These are phyloP conservation scores for Rhyacophila brunnea DNA, from an alignment of 1,140 invertebrate species.

Conservation along the genomic window DNA sequence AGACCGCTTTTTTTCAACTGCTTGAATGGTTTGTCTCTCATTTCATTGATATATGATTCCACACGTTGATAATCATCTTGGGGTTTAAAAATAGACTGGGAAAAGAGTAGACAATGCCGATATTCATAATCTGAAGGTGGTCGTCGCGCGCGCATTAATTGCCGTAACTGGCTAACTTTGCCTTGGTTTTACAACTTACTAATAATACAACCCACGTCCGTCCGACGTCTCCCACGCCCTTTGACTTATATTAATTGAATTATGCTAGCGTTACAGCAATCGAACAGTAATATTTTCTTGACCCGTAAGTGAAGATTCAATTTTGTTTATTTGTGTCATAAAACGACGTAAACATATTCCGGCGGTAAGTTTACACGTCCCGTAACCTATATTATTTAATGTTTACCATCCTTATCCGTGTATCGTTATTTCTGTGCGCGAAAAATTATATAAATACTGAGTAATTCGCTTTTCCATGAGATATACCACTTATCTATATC, in stretches of 20 bases:
- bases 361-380: conserved; percentile 10
- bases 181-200: conserved; percentile 10
- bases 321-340: conserved; percentile 22
- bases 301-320: neutral
- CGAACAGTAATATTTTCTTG: conserved; percentile 4
- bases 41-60: neutral
- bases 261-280: conserved; percentile 9
- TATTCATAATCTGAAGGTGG: conserved; percentile 5
- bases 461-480: too few species aligned
- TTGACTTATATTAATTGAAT: conserved; percentile 19
- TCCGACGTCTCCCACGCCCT: conserved; percentile 11
- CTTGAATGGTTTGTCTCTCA: neutral
- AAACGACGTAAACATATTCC: conserved; percentile 6
- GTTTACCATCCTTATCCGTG: too few species aligned
- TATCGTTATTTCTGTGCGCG: too few species aligned
- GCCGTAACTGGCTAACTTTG: conserved; percentile 12
- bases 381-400: too few species aligned
- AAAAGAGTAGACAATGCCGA: neutral
- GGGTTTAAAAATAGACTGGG: conserved; percentile 14
- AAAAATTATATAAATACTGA: too few species aligned
- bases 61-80: conserved; percentile 8
- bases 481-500: too few species aligned
- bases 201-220: conserved; percentile 18
- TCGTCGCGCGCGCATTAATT: conserved; percentile 14
- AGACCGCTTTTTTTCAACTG: neutral